Conservation (phyloP, 2,797 vertebrate species). For the Hephaestus fuliginosus region DNA sequence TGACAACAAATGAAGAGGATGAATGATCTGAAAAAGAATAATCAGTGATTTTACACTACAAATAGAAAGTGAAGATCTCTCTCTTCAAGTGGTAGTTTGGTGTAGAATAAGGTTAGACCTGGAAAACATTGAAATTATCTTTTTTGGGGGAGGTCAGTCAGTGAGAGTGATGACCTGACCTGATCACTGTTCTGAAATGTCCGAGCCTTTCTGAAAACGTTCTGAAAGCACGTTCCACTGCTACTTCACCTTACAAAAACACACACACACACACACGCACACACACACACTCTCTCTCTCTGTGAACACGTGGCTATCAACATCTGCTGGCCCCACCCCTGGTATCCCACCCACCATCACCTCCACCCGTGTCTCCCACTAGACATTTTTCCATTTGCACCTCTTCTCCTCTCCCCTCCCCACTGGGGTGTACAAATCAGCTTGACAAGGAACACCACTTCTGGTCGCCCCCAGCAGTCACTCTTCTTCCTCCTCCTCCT, state of each 20-base stretch:
- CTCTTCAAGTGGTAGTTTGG: not conserved
- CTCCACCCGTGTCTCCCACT: constrained; percentile 69
- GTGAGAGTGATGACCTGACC: not conserved
- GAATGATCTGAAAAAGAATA: constrained; percentile 20
- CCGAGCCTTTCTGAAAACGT: constrained; percentile 24
- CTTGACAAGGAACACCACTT: constrained; percentile 79
- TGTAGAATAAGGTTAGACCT: constrained; percentile 5
- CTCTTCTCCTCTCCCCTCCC: constrained; percentile 60
- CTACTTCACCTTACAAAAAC: constrained; percentile 30
- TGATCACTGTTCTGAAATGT: constrained; percentile 18
- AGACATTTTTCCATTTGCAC: constrained; percentile 87
- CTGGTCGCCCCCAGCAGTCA: constrained; percentile 45
- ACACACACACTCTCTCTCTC: constrained; percentile 4
- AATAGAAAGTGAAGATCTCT: constrained; percentile 13
- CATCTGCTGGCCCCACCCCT: constrained; percentile 59
- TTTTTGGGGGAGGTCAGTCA: not conserved
- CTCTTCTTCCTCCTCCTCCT: constrained; percentile 16
- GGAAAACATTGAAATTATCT: constrained; percentile 13
- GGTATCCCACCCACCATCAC: constrained; percentile 60
- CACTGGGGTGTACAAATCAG: constrained; percentile 66
- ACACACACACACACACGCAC: constrained; percentile 26
- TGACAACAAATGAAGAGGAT: constrained; percentile 10
- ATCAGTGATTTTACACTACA: constrained; percentile 38
- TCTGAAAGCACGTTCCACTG: constrained; percentile 22
- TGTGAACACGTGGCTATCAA: constrained; percentile 49